phyloP scores from a whole-genome alignment of 1,140 invertebrate genomes.

The Amyelois transitella region DNA sequence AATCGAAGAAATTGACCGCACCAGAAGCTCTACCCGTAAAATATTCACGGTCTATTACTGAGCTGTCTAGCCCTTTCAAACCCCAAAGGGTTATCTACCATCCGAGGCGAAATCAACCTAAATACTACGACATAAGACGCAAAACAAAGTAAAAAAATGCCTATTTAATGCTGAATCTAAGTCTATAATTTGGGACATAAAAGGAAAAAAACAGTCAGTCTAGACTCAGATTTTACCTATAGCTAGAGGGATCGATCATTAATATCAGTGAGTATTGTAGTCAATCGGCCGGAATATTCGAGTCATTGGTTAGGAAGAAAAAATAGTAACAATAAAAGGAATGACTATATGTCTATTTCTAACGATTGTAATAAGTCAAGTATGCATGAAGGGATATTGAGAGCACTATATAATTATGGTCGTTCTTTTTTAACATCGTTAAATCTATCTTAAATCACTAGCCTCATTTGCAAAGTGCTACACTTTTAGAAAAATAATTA shows the following conservation, averaged over 20 bases:
- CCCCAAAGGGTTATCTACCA: not conserved
- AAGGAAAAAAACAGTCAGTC: not conserved
- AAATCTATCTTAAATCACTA: no score
- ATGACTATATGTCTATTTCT: not conserved
- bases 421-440: no score
- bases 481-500: no score
- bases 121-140: not conserved
- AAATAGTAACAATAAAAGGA: not conserved
- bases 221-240: not conserved
- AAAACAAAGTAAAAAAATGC: not conserved
- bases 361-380: not conserved
- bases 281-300: not conserved
- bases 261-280: not conserved
- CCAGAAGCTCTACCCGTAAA: slow-evolving; percentile 8
- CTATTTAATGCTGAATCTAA: not conserved
- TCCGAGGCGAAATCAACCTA: not conserved
- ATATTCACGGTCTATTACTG: slow-evolving; percentile 26
- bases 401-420: not conserved
- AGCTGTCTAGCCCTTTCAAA: slow-evolving; percentile 17
- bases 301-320: not conserved
- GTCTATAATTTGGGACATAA: not conserved
- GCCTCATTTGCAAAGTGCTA: no score
- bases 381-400: not conserved
- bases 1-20: not conserved
- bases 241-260: not conserved